These are phyloP conservation scores for Mesoclemmys tuberculata DNA, from an alignment of 2,113 vertebrate genomes.

Conservation along the genomic window DNA sequence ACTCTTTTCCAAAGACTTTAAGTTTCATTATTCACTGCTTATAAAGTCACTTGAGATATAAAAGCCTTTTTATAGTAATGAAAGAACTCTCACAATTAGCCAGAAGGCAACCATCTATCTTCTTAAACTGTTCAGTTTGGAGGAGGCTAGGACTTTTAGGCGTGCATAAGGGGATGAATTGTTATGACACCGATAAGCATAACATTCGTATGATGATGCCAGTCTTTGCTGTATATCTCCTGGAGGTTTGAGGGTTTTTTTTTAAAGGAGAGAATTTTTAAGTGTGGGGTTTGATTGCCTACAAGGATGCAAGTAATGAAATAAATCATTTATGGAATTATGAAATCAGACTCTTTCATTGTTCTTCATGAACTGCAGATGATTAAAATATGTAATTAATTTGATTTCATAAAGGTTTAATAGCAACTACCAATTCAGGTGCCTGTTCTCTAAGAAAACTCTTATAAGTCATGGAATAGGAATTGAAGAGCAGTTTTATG, in stretches of 20 bases:
- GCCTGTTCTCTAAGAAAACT: conserved; percentile 26
- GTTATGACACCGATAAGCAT: conserved; percentile 78
- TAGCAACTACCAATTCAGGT: background rate
- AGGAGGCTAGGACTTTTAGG: conserved; percentile 68
- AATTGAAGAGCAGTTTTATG: background rate
- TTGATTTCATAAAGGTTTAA: conserved; percentile 32
- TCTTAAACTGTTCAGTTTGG: conserved; percentile 73
- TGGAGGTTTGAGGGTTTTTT: background rate
- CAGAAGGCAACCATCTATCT: conserved; percentile 83
- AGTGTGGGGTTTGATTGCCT: background rate
- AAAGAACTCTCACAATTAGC: conserved; percentile 82
- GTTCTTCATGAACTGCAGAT: conserved; percentile 35
- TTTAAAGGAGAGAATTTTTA: background rate
- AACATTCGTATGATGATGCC: conserved; percentile 23
- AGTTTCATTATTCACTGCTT: conserved; percentile 80
- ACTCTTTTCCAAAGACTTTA: conserved; percentile 70
- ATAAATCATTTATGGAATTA: background rate
- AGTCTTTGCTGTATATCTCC: conserved; percentile 4
- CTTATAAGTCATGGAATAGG: background rate
- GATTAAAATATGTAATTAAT: conserved; percentile 34
- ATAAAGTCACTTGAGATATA: conserved; percentile 79
- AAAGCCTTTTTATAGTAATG: conserved; percentile 79
- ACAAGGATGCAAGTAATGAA: background rate
- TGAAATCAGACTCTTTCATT: conserved; percentile 16
- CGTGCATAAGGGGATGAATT: conserved; percentile 64